Base-by-base conservation (phyloP, 2,888 invertebrate genomes). In the Drosophila emarginata region DNA sequence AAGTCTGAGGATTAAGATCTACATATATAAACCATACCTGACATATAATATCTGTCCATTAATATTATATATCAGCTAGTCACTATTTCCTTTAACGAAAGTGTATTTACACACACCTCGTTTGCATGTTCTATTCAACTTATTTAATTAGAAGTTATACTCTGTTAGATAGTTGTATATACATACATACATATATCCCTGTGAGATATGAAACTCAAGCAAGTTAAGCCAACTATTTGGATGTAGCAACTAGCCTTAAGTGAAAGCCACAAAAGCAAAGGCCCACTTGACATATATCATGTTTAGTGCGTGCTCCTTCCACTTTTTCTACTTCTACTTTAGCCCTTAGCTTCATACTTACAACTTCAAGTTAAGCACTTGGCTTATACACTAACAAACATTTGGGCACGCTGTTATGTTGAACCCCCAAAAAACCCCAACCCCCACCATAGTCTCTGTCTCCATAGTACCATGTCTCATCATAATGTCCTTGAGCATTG, bases 401-500 rank as follows among this genome's bases (percentile, higher is more conserved):
- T 53, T 53, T 53, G 53, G 53, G 28, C 32, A 32, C 28, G 32
- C 40, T 18, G 40, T 45, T 45, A 18, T 18, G 40, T 4, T 9
- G 0, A 1, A 18, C 18, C 45, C 45, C 40, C 18, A 18, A 11
- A 2, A 23, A 23, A 32, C 32, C 11, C 11, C 40, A 15, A 2
- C 9, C 40, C 4, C 45, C 51, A 15, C 4, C 60, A 14, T 28
- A 53, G 14, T 45, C 45, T 21, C 45, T 45, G 45, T 45, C 45
- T 45, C 14, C 18, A 45, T 14, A 18, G 45, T 45, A 11, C 57
- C 64, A 39, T 71, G 74, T 63, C 65, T 64, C 72, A 72, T 76
- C 69, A 67, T 70, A 74, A 75, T 77, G 85, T 84, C 79, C 85
- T 84, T 75, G 85, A 81, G 77, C 73, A 61, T 62, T 84, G 82